A percentile compares a stretch with the other conserved stretches of the same genome.
phyloP scores from a whole-genome alignment of 2,888 invertebrate species.

The Nephrocerus scutellatus region DNA sequence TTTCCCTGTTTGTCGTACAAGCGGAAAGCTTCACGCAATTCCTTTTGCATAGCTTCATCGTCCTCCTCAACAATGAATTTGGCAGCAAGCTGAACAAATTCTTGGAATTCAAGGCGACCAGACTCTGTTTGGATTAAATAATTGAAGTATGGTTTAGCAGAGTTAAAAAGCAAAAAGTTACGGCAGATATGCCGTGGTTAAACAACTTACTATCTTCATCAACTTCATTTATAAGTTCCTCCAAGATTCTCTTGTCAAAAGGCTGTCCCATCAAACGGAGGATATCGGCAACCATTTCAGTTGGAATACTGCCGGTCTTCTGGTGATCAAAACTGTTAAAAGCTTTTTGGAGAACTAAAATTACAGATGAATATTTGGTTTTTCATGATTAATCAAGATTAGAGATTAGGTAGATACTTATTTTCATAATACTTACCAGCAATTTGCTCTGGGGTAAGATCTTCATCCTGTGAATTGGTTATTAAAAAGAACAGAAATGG shows the following conservation, averaged over 20 bases:
- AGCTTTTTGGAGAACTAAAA: slow-evolving; percentile 84
- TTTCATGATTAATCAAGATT: too few relatives aligned
- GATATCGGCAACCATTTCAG: slow-evolving; percentile 92
- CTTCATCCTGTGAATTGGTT: slow-evolving; percentile 62
- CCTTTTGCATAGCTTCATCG: slow-evolving; percentile 95
- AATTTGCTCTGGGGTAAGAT: slow-evolving; percentile 85
- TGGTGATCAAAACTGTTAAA: slow-evolving; percentile 95
- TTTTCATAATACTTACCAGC: slow-evolving; percentile 58
- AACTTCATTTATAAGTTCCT: slow-evolving; percentile 95
- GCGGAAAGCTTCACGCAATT: slow-evolving; percentile 96
- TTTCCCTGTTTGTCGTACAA: slow-evolving; percentile 98
- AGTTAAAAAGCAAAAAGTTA: too few relatives aligned
- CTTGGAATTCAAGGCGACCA: slow-evolving; percentile 91
- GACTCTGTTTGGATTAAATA: slow-evolving; percentile 71
- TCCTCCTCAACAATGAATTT: slow-evolving; percentile 98
- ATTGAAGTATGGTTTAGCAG: too few relatives aligned
- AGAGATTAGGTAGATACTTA: background rate
- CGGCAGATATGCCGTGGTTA: too few relatives aligned
- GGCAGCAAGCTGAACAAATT: slow-evolving; percentile 92
- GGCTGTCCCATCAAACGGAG: slow-evolving; percentile 95
- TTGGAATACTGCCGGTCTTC: slow-evolving; percentile 89
- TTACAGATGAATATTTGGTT: slow-evolving; percentile 20
- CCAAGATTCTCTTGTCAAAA: slow-evolving; percentile 90
- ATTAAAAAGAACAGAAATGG: too few relatives aligned
- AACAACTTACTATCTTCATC: slow-evolving; percentile 83